phyloP scores from a whole-genome alignment of 2,113 vertebrate species.

The Oxyruncus cristatus region DNA sequence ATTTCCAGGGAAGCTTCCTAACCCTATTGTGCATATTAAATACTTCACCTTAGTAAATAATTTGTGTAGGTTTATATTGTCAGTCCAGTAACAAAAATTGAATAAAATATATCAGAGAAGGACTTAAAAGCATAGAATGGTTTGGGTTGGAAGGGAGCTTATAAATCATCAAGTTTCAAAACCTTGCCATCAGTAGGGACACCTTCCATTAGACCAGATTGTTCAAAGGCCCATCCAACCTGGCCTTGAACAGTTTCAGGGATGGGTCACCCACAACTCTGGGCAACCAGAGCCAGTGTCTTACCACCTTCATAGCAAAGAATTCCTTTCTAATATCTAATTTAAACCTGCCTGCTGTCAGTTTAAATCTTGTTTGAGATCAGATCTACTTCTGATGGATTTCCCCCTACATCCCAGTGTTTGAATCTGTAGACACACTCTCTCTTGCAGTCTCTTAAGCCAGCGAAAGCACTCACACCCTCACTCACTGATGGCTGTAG shows the following conservation, averaged over 20 bases:
- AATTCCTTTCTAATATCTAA: neutral
- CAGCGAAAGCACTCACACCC: neutral
- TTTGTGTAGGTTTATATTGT: neutral
- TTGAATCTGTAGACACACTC: neutral
- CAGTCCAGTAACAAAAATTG: neutral
- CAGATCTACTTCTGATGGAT: neutral
- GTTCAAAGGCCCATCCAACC: fast-evolving
- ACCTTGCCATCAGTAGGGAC: neutral
- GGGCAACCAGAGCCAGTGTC: neutral
- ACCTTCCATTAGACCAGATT: neutral
- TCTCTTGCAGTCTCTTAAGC: neutral
- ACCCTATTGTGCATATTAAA: neutral
- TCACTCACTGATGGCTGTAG: neutral
- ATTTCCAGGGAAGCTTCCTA: neutral
- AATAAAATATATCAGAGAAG: neutral
- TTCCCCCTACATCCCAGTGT: neutral
- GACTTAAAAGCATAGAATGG: neutral
- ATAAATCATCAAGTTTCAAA: neutral
- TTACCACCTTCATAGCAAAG: neutral
- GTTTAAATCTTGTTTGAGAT: neutral
- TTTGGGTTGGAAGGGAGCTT: neutral
- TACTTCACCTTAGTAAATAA: neutral
- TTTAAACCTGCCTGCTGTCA: neutral
- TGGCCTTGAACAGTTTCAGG: neutral
- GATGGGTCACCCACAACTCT: neutral